A percentile compares a stretch with the other conserved stretches of the same genome.
These are phyloP conservation scores for Drosophila parabipectinata DNA, from an alignment of 1,140 invertebrate species.

Conservation along the genomic window DNA sequence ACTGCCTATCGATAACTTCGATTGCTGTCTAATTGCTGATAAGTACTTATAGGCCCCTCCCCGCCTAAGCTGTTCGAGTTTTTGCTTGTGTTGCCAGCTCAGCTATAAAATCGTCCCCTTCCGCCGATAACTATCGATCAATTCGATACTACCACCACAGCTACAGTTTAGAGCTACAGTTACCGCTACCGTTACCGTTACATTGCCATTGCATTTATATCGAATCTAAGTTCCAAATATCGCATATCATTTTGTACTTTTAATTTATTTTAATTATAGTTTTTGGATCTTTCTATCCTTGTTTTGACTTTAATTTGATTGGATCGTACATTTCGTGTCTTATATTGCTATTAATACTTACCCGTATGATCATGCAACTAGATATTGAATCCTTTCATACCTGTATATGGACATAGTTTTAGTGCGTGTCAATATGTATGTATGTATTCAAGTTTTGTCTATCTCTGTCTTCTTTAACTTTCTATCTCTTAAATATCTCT, in stretches of 20 bases:
- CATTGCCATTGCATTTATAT: conserved; percentile 54
- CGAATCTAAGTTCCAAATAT: conserved; percentile 38
- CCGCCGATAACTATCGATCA: conserved; percentile 20
- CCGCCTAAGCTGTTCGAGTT: conserved; percentile 3
- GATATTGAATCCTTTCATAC: conserved; percentile 45
- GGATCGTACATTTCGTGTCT: conserved; percentile 54
- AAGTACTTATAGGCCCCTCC: background rate
- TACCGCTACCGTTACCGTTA: conserved; percentile 39
- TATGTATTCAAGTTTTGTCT: conserved; percentile 27
- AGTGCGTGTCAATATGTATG: conserved; percentile 55
- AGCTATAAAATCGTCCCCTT: background rate
- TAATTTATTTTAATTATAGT: conserved; percentile 36
- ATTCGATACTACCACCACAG: conserved; percentile 19
- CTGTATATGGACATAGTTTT: conserved; percentile 56
- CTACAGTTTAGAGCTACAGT: conserved; percentile 40
- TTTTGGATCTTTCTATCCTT: conserved; percentile 27
- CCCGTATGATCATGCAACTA: conserved; percentile 54
- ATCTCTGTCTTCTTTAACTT: conserved; percentile 15
- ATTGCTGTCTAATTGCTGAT: background rate
- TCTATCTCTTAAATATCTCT: conserved; percentile 22
- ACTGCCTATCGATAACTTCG: conserved; percentile 7
- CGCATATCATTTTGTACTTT: conserved; percentile 41
- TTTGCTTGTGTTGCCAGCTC: background rate
- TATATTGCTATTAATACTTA: conserved; percentile 34
- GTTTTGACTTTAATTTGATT: conserved; percentile 18